phyloP scores from a whole-genome alignment of 2,888 invertebrate species.

The Rhamphomyia laevipes region DNA sequence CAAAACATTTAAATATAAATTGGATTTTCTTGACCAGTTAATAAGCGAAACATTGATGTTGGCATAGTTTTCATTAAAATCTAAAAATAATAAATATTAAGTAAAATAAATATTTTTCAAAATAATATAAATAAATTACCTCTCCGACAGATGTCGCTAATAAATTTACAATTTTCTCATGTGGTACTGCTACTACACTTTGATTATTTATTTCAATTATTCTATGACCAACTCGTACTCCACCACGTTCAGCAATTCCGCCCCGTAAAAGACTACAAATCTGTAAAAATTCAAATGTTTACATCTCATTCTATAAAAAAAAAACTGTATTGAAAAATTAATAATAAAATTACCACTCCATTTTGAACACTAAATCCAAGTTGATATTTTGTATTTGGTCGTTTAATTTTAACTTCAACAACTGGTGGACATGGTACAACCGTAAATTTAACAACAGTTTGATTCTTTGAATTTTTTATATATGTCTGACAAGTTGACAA shows the following conservation, averaged over 20 bases:
- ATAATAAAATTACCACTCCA: constrained; percentile 75
- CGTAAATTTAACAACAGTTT: constrained; percentile 96
- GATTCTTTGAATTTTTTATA: constrained; percentile 96
- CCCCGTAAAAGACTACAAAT: constrained; percentile 96
- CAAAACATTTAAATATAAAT: constrained; percentile 76
- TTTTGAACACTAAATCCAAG: constrained; percentile 99
- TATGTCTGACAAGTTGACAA: constrained; percentile 97
- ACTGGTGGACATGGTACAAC: constrained; percentile 99
- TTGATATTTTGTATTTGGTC: constrained; percentile 99
- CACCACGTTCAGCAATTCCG: constrained; percentile 97
- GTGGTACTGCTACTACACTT: constrained; percentile 98
- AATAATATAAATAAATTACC: constrained; percentile 44
- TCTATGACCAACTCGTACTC: constrained; percentile 96
- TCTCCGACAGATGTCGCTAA: constrained; percentile 98
- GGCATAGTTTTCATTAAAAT: constrained; percentile 99
- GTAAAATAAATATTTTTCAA: background rate
- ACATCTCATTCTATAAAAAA: too few relatives aligned
- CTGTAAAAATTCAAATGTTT: constrained; percentile 41
- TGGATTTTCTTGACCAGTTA: constrained; percentile 99
- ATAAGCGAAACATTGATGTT: constrained; percentile 96
- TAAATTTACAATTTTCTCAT: constrained; percentile 98
- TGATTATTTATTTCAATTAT: constrained; percentile 99
- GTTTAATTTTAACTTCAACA: constrained; percentile 97
- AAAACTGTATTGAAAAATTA: too few relatives aligned
- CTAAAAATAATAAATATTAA: constrained; percentile 46